Evolutionary conservation across 2,797 vertebrate genomes (phyloP).

Genomic region (Borostomias antarcticus): DNA sequence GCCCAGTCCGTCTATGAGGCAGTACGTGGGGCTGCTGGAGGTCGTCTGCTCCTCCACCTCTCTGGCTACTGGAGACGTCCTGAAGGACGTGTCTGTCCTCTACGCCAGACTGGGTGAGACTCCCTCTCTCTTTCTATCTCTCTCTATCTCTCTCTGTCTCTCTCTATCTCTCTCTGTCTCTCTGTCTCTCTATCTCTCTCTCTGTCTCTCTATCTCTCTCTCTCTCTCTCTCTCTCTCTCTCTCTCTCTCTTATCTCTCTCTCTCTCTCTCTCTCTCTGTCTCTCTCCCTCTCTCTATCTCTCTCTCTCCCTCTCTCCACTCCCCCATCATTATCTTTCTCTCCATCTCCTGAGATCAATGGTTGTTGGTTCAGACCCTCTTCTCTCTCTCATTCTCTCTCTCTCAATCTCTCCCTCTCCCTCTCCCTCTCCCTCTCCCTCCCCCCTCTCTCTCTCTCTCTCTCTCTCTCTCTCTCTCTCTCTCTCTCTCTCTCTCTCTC

Average conservation of each 20-base stretch:
- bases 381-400: background rate
- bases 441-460: background rate
- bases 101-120: slow-evolving; percentile 76
- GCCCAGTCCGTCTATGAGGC: slow-evolving; percentile 69
- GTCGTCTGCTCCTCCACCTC: slow-evolving; percentile 67
- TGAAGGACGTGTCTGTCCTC: slow-evolving; percentile 78
- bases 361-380: background rate
- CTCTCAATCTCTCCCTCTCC: background rate
- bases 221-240: background rate
- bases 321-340: background rate
- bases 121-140: background rate
- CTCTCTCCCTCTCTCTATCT: background rate
- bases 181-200: background rate
- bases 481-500: slow-evolving; percentile 3
- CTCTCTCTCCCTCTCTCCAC: background rate
- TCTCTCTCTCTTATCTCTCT: slow-evolving; percentile 1
- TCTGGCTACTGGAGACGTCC: slow-evolving; percentile 67
- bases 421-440: background rate
- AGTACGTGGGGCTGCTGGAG: slow-evolving; percentile 78
- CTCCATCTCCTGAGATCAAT: slow-evolving; percentile 2
- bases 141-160: slow-evolving; percentile 6
- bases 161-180: background rate
- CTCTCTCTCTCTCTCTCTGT: background rate
- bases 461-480: too few relatives aligned
- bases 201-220: background rate